Percentiles rank a stretch among this genome's conserved stretches.
Conservation (phyloP, 2,113 vertebrate species). For the Pelusios castaneus region DNA sequence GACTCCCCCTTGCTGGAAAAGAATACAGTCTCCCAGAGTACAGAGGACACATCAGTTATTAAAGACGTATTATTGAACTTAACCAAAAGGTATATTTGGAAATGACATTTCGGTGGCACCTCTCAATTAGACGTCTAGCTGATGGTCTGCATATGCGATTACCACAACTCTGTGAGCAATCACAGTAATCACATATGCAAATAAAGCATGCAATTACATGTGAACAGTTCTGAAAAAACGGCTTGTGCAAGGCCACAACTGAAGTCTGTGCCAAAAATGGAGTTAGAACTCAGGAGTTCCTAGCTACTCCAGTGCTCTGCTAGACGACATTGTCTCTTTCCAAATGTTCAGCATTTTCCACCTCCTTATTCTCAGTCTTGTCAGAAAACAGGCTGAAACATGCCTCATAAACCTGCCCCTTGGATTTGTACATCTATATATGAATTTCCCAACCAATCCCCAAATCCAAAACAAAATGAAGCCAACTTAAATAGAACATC, state of each 20-base stretch:
- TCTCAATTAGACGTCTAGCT: conserved; percentile 8
- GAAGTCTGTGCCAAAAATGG: not conserved
- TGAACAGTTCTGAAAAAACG: not conserved
- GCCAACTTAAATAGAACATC: not conserved
- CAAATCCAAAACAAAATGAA: conserved; percentile 7
- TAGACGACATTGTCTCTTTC: rapidly evolving
- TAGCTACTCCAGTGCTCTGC: rapidly evolving
- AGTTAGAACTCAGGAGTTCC: not conserved
- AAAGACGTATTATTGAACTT: not conserved
- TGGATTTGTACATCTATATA: not conserved
- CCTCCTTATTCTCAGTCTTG: not conserved
- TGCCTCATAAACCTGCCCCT: not conserved
- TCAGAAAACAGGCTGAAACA: not conserved
- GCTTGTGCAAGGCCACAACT: not conserved
- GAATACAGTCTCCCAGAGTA: not conserved
- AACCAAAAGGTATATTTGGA: not conserved
- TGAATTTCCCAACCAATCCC: not conserved
- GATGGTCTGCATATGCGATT: not conserved
- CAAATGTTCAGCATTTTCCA: not conserved
- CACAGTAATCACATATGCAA: conserved; percentile 18
- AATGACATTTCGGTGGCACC: not conserved
- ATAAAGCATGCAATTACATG: not conserved
- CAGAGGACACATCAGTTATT: not conserved
- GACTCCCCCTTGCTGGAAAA: not conserved
- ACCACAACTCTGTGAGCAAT: conserved; percentile 18